Percentiles rank a stretch among this genome's conserved stretches.
phyloP scores from a whole-genome alignment of 2,113 vertebrate genomes.

The Paradoxurus hermaphroditus region DNA sequence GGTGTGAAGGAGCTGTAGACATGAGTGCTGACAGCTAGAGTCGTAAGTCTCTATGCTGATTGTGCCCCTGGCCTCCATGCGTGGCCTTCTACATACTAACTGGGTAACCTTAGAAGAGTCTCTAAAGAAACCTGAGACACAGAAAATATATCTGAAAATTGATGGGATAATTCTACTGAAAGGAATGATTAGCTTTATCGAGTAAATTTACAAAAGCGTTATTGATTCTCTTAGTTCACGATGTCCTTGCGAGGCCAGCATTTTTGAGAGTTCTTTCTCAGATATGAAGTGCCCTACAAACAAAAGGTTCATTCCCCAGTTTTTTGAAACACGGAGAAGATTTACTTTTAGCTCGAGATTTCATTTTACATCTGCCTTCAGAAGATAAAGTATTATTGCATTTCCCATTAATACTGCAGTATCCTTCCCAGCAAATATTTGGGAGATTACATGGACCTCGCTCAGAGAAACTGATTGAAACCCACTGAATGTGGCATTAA shows the following conservation, averaged over 20 bases:
- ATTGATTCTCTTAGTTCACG: background rate
- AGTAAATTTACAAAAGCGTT: too few species aligned
- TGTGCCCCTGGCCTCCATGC: background rate
- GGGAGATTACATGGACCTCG: background rate
- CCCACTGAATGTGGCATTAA: background rate
- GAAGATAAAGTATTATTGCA: background rate
- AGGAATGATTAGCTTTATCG: background rate
- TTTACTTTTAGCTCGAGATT: slow-evolving; percentile 11
- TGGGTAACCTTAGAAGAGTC: background rate
- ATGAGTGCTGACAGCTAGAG: background rate
- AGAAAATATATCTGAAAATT: background rate
- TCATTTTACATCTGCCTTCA: slow-evolving; percentile 19
- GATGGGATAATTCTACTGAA: background rate
- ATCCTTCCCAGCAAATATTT: background rate
- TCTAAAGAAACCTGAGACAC: background rate
- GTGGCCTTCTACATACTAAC: background rate
- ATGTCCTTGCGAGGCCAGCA: background rate
- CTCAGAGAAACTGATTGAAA: slow-evolving; percentile 1
- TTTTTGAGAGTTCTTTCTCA: background rate
- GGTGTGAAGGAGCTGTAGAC: background rate
- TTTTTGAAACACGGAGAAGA: background rate
- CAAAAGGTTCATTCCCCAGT: background rate
- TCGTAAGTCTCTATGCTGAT: background rate
- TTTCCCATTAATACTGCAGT: background rate
- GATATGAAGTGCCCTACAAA: background rate